Percentiles rank a stretch among this genome's conserved stretches.
phyloP scores from a whole-genome alignment of 2,113 vertebrate species.

The Channa maculata region DNA sequence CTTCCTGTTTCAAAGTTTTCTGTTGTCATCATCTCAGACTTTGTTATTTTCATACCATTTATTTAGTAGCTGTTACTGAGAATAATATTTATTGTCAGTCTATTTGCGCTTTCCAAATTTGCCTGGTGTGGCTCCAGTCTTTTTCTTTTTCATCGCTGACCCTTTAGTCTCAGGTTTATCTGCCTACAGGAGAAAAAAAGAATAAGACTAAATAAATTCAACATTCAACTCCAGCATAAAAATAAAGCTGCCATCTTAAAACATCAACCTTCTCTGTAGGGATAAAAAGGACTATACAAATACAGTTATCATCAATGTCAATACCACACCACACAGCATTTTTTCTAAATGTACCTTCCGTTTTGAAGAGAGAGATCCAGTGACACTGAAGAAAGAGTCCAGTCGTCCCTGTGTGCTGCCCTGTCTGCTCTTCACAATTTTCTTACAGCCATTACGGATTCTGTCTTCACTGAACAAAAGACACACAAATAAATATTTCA shows the following conservation, averaged over 20 bases:
- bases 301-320: no score
- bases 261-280: background rate
- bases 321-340: background rate
- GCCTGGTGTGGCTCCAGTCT: conserved; percentile 72
- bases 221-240: background rate
- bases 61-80: background rate
- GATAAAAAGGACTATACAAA: background rate
- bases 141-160: conserved; percentile 91
- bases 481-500: background rate
- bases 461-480: conserved; percentile 87
- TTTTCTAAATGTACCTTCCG: conserved; percentile 84
- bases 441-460: conserved; percentile 89
- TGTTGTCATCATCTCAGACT: background rate
- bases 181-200: conserved; percentile 63
- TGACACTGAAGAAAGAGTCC: conserved; percentile 96
- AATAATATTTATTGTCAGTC: background rate
- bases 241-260: no score
- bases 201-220: background rate
- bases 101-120: conserved; percentile 90
- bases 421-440: conserved; percentile 92
- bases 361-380: conserved; percentile 94
- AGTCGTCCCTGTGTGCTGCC: conserved; percentile 95
- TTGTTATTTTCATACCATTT: background rate
- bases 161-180: conserved; percentile 86
- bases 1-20: background rate